phyloP scores from a whole-genome alignment of 2,797 vertebrate genomes.

The Iguana delicatissima region DNA sequence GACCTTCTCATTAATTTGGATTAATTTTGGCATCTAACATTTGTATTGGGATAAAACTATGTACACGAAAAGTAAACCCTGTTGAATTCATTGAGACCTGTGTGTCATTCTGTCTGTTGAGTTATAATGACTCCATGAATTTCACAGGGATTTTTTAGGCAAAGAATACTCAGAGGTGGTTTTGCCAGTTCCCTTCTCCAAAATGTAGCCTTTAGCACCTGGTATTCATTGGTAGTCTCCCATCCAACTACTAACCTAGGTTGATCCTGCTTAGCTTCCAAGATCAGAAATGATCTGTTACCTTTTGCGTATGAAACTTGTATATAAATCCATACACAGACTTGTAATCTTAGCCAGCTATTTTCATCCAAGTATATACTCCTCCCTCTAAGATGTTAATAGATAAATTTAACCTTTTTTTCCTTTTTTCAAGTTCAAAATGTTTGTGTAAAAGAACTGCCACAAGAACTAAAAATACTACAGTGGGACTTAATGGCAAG shows the following conservation, averaged over 20 bases:
- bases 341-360: slow-evolving; percentile 2
- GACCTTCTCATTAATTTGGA: not conserved
- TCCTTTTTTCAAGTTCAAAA: slow-evolving; percentile 54
- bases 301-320: too few relatives aligned
- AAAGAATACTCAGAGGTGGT: too few relatives aligned
- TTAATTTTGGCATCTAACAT: not conserved
- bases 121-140: too few relatives aligned
- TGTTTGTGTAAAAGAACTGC: slow-evolving; percentile 56
- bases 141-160: too few relatives aligned
- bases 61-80: too few relatives aligned
- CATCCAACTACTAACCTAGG: too few relatives aligned
- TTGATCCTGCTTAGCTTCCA: too few relatives aligned
- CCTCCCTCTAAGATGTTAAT: not conserved
- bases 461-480: slow-evolving; percentile 69
- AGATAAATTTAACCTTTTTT: not conserved
- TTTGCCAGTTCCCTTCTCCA: too few relatives aligned
- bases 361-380: not conserved
- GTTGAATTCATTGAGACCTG: not conserved
- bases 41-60: not conserved
- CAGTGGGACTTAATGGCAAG: slow-evolving; percentile 46
- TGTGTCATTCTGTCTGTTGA: too few relatives aligned
- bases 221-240: too few relatives aligned
- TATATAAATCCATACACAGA: not conserved
- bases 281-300: too few relatives aligned
- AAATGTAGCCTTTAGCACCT: too few relatives aligned